Evolutionary conservation across 2,113 vertebrate genomes (phyloP).

Genomic region (Neomonachus schauinslandi): DNA sequence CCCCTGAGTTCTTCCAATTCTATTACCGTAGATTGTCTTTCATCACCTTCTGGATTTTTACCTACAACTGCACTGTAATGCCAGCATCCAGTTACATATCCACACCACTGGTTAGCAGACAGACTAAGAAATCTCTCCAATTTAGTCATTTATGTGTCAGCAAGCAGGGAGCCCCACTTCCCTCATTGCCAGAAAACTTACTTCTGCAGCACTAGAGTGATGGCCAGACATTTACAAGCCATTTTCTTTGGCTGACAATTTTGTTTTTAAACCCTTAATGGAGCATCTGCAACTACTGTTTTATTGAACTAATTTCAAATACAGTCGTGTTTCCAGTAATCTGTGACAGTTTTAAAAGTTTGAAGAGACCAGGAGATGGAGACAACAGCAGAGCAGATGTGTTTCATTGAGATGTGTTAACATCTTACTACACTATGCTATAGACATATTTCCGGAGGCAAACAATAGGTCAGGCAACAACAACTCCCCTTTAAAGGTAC

Average conservation of each 20-base stretch:
- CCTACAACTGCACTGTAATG: neutral
- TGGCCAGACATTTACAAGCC: slow-evolving; percentile 60
- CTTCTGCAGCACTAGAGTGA: neutral
- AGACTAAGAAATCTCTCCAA: neutral
- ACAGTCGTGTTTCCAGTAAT: slow-evolving; percentile 41
- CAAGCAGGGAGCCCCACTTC: slow-evolving; percentile 20
- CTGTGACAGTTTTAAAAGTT: slow-evolving; percentile 69
- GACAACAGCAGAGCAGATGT: slow-evolving; percentile 66
- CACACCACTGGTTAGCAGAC: slow-evolving; percentile 37
- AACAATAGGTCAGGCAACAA: slow-evolving; percentile 11
- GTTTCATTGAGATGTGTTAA: slow-evolving; percentile 55
- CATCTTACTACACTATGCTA: slow-evolving; percentile 51
- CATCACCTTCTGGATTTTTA: slow-evolving; percentile 58
- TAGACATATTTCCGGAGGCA: slow-evolving; percentile 36
- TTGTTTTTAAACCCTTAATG: slow-evolving; percentile 67
- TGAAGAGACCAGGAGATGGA: slow-evolving; percentile 68
- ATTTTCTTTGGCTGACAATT: slow-evolving; percentile 69
- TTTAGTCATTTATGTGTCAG: slow-evolving; percentile 55
- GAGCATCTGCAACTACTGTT: slow-evolving; percentile 69
- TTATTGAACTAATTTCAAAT: slow-evolving; percentile 64
- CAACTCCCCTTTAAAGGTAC: neutral
- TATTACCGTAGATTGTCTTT: slow-evolving; percentile 64
- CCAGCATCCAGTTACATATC: slow-evolving; percentile 51
- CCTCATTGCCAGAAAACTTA: neutral
- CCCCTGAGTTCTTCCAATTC: neutral